Evolutionary conservation across 2,113 vertebrate genomes (phyloP).

Genomic region (Hypocryptadius cinnamomeus): DNA sequence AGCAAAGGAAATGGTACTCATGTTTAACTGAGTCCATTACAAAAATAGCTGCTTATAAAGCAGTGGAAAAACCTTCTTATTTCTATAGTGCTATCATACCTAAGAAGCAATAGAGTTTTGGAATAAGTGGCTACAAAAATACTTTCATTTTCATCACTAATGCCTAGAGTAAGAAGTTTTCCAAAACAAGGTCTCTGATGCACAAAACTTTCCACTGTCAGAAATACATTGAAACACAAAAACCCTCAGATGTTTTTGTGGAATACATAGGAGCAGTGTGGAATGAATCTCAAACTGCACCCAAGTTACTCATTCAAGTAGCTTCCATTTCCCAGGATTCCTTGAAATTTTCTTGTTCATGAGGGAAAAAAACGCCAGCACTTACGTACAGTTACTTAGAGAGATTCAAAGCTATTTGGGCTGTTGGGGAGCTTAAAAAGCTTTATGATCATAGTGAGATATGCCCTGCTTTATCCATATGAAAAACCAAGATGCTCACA

Average conservation of each 20-base stretch:
- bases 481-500: not conserved
- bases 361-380: not conserved
- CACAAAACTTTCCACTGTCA: not conserved
- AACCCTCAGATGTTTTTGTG: not conserved
- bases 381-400: not conserved
- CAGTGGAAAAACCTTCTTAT: not conserved
- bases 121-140: not conserved
- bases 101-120: not conserved
- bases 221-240: not conserved
- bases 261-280: not conserved
- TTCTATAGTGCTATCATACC: not conserved
- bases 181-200: not conserved
- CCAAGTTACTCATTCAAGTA: not conserved
- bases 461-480: not conserved
- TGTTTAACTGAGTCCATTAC: not conserved
- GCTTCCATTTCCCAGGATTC: not conserved
- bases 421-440: not conserved
- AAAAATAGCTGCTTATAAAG: not conserved
- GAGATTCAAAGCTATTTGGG: not conserved
- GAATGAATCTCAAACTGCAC: not conserved
- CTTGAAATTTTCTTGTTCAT: not conserved
- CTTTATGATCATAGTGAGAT: not conserved
- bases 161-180: not conserved
- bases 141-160: not conserved
- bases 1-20: not conserved